Evolutionary conservation across 2,888 invertebrate genomes (phyloP).

Genomic region (Drosophila mulleri): DNA sequence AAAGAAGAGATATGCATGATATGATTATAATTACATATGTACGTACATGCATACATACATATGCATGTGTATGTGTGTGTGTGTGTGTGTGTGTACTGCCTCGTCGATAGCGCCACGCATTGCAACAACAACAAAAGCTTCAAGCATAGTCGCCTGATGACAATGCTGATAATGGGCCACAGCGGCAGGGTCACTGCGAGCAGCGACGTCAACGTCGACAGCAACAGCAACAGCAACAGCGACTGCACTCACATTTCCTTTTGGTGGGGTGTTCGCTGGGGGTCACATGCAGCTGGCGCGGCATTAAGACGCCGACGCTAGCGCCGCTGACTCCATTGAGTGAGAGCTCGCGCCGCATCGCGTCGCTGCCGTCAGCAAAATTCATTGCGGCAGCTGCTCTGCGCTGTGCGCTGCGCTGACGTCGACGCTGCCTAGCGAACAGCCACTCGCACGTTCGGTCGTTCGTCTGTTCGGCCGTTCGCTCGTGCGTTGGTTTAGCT

Average conservation of each 20-base stretch:
- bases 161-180: slow-evolving; percentile 58
- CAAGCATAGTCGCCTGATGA: slow-evolving; percentile 45
- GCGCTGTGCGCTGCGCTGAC: background rate
- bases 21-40: slow-evolving; percentile 68
- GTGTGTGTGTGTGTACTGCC: background rate
- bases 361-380: slow-evolving; percentile 39
- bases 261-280: slow-evolving; percentile 55
- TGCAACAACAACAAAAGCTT: slow-evolving; percentile 21
- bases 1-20: slow-evolving; percentile 56
- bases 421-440: slow-evolving; percentile 11
- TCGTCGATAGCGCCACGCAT: slow-evolving; percentile 37
- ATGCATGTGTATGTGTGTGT: background rate
- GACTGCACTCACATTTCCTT: slow-evolving; percentile 57
- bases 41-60: background rate
- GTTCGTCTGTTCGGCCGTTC: slow-evolving; percentile 8
- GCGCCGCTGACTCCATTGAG: slow-evolving; percentile 36
- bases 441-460: slow-evolving; percentile 8
- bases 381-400: slow-evolving; percentile 40
- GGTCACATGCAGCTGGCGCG: slow-evolving; percentile 63
- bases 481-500: slow-evolving; percentile 17
- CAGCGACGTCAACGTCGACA: slow-evolving; percentile 1
- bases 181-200: slow-evolving; percentile 39
- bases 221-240: slow-evolving; percentile 18
- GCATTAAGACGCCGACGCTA: slow-evolving; percentile 50
- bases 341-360: slow-evolving; percentile 11